Percentiles rank a stretch among this genome's conserved stretches.
Conservation (phyloP, 1,140 invertebrate species). For the Camponotus floridanus region DNA sequence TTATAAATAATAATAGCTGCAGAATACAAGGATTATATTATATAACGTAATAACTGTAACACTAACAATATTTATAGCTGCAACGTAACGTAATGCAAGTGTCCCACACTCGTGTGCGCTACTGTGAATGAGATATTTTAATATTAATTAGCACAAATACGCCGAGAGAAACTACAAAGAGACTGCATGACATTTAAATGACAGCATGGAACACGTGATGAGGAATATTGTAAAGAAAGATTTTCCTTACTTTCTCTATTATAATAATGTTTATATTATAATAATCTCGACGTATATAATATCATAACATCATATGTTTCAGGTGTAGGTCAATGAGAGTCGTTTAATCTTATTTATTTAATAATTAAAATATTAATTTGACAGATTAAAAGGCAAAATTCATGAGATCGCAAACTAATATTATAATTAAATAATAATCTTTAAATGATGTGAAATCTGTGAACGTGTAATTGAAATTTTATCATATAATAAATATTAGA, state of each 20-base stretch:
- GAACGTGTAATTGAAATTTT: neutral
- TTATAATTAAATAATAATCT: no score
- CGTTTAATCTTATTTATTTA: neutral
- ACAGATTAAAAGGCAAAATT: no score
- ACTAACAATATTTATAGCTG: conserved; percentile 22
- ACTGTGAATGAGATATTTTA: conserved; percentile 23
- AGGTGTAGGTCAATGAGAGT: neutral
- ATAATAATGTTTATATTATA: neutral
- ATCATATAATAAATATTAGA: neutral
- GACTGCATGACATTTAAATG: neutral
- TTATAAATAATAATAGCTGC: conserved; percentile 23
- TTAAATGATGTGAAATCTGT: no score
- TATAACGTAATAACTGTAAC: neutral
- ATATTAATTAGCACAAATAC: conserved; percentile 6
- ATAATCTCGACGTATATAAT: neutral
- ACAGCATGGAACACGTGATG: no score
- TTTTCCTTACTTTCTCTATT: neutral
- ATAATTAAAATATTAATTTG: no score
- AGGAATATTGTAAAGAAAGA: conserved; percentile 1
- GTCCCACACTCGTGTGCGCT: neutral
- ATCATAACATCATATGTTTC: neutral
- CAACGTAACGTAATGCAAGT: neutral
- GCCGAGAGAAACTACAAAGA: no score
- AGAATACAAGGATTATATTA: neutral
- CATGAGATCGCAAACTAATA: no score